Evolutionary conservation across 2,113 vertebrate genomes (phyloP).

Genomic region (Lampris incognitus): DNA sequence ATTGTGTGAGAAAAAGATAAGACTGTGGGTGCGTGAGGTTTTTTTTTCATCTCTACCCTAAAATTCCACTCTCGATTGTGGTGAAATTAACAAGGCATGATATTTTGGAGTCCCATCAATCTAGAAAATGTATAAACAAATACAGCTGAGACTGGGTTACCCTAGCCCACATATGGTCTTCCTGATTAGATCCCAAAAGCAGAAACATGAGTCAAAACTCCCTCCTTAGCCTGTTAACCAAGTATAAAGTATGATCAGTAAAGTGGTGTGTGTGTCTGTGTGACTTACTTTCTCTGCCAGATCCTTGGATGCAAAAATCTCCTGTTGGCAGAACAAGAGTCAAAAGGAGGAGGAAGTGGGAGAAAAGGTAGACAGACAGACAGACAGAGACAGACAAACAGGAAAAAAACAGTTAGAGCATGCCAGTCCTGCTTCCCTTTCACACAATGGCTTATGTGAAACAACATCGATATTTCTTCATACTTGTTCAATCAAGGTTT

Average conservation of each 20-base stretch:
- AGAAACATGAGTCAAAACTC: neutral
- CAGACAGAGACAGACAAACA: neutral
- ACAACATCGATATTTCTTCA: conserved; percentile 8
- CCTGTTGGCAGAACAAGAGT: conserved; percentile 57
- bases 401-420: neutral
- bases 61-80: conserved; percentile 10
- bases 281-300: conserved; percentile 78
- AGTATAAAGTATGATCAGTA: neutral
- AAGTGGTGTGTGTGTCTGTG: conserved; percentile 8
- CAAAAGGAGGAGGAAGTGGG: neutral
- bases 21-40: neutral
- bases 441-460: neutral
- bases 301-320: conserved; percentile 72
- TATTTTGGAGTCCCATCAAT: neutral
- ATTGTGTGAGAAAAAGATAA: conserved; percentile 24
- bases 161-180: neutral
- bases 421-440: neutral
- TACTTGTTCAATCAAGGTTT: neutral
- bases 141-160: neutral
- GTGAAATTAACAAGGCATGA: neutral
- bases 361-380: conserved; percentile 6
- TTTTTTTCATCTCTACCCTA: conserved; percentile 4
- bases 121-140: conserved; percentile 1
- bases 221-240: conserved; percentile 26
- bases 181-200: conserved; percentile 12